Evolutionary conservation across 35 echinoderm and acorn worm genomes (phyloP).

Genomic region (Nesometra sesokonis): DNA sequence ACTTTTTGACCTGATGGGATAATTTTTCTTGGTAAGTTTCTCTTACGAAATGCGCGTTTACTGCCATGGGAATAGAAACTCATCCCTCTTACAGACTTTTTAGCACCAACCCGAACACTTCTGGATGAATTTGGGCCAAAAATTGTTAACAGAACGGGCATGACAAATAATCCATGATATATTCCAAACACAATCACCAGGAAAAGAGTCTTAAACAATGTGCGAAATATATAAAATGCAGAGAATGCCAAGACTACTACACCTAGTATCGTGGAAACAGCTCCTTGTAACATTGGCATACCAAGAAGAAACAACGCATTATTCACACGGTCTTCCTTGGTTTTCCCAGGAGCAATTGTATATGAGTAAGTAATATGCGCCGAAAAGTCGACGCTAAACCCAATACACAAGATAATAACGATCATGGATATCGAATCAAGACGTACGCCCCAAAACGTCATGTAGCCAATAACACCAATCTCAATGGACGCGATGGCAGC

Average conservation of each 20-base stretch:
- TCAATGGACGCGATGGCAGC: slow-evolving; percentile 53
- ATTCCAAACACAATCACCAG: slow-evolving; percentile 60
- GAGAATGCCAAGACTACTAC: slow-evolving; percentile 29
- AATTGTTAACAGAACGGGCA: slow-evolving; percentile 52
- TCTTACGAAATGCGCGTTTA: too few species aligned
- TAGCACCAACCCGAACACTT: too few species aligned
- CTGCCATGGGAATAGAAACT: too few species aligned
- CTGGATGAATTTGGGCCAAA: background rate
- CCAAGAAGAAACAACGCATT: slow-evolving; percentile 43
- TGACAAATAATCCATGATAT: slow-evolving; percentile 60
- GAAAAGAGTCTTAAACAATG: slow-evolving; percentile 78
- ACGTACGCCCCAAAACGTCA: slow-evolving; percentile 48
- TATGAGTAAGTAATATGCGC: slow-evolving; percentile 83
- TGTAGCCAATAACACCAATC: slow-evolving; percentile 63
- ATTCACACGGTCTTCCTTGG: slow-evolving; percentile 38
- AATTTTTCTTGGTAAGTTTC: too few species aligned
- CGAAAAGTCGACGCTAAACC: slow-evolving; percentile 83
- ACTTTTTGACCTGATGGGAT: too few species aligned
- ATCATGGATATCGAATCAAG: slow-evolving; percentile 73
- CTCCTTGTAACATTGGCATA: slow-evolving; percentile 55
- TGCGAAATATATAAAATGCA: slow-evolving; percentile 45
- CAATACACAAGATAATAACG: slow-evolving; percentile 72
- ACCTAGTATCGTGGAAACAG: slow-evolving; percentile 48
- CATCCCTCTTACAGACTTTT: too few species aligned
- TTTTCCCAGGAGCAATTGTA: slow-evolving; percentile 33